A percentile compares a stretch with the other conserved stretches of the same genome.
Conservation (phyloP, 2,888 invertebrate genomes). For the Temnothorax rugatulus region DNA sequence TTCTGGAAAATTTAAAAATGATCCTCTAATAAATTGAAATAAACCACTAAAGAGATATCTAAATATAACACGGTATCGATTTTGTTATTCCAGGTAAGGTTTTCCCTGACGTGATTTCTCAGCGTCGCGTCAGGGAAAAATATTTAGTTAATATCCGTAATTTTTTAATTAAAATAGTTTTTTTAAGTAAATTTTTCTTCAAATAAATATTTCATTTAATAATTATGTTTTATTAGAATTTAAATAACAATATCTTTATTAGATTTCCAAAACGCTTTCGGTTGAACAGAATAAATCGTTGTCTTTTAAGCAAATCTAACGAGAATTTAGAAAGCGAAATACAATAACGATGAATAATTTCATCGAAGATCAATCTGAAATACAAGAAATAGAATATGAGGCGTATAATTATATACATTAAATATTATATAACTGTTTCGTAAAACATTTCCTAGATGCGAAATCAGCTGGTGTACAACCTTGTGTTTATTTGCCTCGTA, state of each 20-base stretch:
- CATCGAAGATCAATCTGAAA: background rate
- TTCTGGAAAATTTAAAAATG: slow-evolving; percentile 59
- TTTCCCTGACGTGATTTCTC: too few species aligned
- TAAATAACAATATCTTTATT: background rate
- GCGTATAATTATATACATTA: background rate
- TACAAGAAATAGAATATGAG: background rate
- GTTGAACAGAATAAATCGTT: background rate
- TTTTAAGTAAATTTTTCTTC: background rate
- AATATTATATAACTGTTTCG: background rate
- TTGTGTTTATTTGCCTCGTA: background rate
- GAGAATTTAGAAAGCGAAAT: background rate
- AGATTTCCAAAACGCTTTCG: background rate
- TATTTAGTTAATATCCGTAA: background rate
- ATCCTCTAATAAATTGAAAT: slow-evolving; percentile 48
- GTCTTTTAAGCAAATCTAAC: background rate
- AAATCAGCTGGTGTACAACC: background rate
- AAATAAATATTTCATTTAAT: background rate
- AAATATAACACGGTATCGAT: background rate
- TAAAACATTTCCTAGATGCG: background rate
- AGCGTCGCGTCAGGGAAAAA: background rate
- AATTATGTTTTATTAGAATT: background rate
- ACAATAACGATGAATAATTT: background rate
- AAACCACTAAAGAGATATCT: slow-evolving; percentile 39
- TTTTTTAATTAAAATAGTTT: background rate
- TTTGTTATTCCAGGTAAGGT: background rate